Evolutionary conservation across 2,888 invertebrate genomes (phyloP), one percentile per base, ranked within the genome.

Genomic region (Ormyrus pomaceus): DNA sequence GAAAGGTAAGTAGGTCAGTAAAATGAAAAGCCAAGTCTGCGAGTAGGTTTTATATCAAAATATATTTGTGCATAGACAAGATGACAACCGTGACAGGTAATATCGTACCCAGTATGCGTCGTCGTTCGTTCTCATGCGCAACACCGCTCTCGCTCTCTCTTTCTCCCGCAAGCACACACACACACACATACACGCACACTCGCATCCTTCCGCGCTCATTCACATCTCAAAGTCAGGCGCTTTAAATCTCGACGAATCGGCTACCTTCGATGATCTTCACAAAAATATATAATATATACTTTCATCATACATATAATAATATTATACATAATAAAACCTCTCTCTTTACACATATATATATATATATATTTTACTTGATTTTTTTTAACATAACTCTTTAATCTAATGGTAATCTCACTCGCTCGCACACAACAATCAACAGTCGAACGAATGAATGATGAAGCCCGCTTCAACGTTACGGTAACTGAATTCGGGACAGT

Each of bases 11-110:
- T 34, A 73, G 77, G 46, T 65, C 9, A 6, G 46, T 46, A 34
- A 34, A 34, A 34, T 34, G 34, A 34, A 34, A 34, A 34, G 34
- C 34, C 34, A 34, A 34, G 34, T 34, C 8, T 70, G 51, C 19
- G 19, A 59, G 4, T 74, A 70, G 59, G 79, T 90, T 88, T 90
- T 89, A 88, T 90, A 90, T 90, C 90, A 89, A 90, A 90, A 90
- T 90, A 90, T 90, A 90, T 90, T 89, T 90, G 89, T 90, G 89
- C 88, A 88, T 89, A 88, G 87, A 88, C 86, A 87, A 86, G 85
- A 86, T 88, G 89, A 89, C 89, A 89, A 89, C 87, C 86, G 87
- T 89, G 87, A 82, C 80, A 84, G 84, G 86, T 84, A 85, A 84
- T 84, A 73, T 77, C 83, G 83, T 84, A 84, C 86, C 86, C 85